Evolutionary conservation across 2,888 invertebrate species (phyloP).

Genomic region (Drosophila paramelanica): DNA sequence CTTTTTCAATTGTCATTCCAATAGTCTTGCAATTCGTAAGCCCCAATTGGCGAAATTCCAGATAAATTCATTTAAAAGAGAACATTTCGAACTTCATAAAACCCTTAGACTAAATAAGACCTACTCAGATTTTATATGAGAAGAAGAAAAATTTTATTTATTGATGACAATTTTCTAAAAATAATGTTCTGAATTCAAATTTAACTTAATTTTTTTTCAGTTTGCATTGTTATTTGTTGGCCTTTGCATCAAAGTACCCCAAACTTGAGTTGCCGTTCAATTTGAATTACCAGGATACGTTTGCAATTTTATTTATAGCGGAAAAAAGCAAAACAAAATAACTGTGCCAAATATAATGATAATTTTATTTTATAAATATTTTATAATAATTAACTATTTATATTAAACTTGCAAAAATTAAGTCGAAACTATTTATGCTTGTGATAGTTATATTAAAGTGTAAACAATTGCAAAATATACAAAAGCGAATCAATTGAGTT

Average conservation of each 20-base stretch:
- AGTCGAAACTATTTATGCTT: constrained; percentile 67
- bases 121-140: too few species aligned
- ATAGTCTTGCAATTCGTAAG: constrained; percentile 30
- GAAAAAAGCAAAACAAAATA: constrained; percentile 16
- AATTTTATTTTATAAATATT: constrained; percentile 47
- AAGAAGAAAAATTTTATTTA: too few species aligned
- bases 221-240: constrained; percentile 11
- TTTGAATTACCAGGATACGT: constrained; percentile 25
- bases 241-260: constrained; percentile 1
- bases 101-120: too few species aligned
- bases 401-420: constrained; percentile 60
- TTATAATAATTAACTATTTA: constrained; percentile 56
- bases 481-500: constrained; percentile 15
- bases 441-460: constrained; percentile 72
- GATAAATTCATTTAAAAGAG: background rate
- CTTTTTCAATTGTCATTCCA: constrained; percentile 66
- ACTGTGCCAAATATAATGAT: constrained; percentile 67
- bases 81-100: too few species aligned
- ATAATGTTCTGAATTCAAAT: too few species aligned
- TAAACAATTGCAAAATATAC: constrained; percentile 29
- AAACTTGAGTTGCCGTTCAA: constrained; percentile 36
- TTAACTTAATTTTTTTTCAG: constrained; percentile 22
- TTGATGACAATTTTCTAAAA: too few species aligned
- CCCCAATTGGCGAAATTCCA: constrained; percentile 14
- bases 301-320: constrained; percentile 26